Conservation (phyloP, 2,113 vertebrate genomes). For the Centropus unirufus region DNA sequence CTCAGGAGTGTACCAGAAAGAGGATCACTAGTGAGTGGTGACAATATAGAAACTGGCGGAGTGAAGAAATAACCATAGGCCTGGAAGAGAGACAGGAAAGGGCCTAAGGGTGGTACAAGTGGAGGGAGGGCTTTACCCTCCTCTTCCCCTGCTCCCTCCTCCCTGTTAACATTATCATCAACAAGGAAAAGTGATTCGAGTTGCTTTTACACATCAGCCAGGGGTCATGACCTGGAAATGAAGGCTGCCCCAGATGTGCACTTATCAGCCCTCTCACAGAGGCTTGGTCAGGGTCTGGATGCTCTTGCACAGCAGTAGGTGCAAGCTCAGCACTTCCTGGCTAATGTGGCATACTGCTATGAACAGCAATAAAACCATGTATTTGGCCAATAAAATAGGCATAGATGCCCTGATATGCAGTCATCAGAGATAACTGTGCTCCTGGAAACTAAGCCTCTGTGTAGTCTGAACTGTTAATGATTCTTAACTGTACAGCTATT, state of each 20-base stretch:
- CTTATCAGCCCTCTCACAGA: neutral
- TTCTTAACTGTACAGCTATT: neutral
- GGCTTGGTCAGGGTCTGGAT: neutral
- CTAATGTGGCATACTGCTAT: neutral
- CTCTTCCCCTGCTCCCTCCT: neutral
- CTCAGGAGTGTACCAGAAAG: neutral
- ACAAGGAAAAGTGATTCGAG: neutral
- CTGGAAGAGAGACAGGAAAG: neutral
- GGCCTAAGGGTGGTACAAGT: neutral
- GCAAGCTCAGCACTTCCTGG: neutral
- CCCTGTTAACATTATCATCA: neutral
- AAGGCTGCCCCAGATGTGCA: rapidly evolving
- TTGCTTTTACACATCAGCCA: neutral
- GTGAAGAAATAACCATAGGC: neutral
- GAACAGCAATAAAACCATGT: neutral
- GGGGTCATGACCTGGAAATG: neutral
- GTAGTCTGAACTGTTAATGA: neutral
- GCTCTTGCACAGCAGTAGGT: neutral
- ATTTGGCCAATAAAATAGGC: constrained; percentile 4
- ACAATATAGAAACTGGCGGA: neutral
- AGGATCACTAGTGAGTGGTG: neutral
- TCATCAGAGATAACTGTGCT: neutral
- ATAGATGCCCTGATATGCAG: neutral
- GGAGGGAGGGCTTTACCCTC: rapidly evolving
- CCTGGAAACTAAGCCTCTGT: neutral